A percentile compares a stretch with the other conserved stretches of the same genome.
These are phyloP conservation scores for Uria aalge DNA, from an alignment of 2,113 vertebrate genomes.

Conservation along the genomic window DNA sequence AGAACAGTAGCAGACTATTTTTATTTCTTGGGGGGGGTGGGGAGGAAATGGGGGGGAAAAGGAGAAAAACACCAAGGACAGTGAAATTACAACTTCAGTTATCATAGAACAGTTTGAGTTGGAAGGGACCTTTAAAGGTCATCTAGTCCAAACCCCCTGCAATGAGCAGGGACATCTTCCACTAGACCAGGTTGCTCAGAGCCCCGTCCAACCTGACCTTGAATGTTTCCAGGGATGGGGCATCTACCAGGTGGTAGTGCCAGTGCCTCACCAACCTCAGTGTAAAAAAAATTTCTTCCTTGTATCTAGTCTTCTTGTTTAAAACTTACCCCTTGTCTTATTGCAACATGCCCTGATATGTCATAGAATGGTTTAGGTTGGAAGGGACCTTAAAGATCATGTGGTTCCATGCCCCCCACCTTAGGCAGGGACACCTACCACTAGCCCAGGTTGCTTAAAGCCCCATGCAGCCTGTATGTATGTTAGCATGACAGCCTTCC, in stretches of 20 bases:
- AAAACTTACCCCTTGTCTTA: background rate
- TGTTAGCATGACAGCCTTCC: background rate
- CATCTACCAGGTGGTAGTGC: background rate
- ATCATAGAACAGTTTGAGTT: background rate
- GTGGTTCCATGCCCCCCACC: no score
- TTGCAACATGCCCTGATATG: fast-evolving
- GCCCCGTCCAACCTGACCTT: background rate
- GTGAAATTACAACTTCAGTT: background rate
- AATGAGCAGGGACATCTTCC: background rate
- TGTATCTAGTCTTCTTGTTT: background rate
- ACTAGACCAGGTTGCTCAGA: background rate
- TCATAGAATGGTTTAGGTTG: no score
- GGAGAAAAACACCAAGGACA: background rate
- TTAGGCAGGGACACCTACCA: no score
- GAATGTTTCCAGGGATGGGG: background rate
- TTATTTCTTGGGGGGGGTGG: background rate
- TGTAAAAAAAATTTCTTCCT: background rate
- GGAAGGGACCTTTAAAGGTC: background rate
- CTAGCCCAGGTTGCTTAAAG: no score
- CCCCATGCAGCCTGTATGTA: no score
- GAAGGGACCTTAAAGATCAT: no score
- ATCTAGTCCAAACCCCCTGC: background rate
- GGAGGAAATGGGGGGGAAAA: background rate
- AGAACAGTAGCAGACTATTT: background rate
- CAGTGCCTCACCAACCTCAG: background rate